These are phyloP conservation scores for Pangasius mekongensis DNA, from an alignment of 2,797 vertebrate species.

Conservation along the genomic window DNA sequence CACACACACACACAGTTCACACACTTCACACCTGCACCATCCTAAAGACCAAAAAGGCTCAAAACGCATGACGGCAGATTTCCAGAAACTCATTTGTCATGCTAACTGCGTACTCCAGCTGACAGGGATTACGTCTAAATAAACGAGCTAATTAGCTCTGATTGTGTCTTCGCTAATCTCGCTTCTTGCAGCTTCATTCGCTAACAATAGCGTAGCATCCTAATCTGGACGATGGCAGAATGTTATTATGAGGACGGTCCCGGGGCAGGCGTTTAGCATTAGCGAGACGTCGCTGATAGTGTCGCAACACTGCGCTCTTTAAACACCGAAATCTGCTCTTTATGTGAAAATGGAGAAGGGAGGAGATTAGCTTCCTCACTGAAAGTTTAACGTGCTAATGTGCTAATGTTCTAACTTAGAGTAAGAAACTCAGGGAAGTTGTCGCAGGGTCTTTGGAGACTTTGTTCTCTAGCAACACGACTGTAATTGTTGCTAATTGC, in stretches of 20 bases:
- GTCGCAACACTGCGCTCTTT: slow-evolving; percentile 3
- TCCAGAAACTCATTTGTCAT: slow-evolving; percentile 51
- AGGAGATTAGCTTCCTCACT: slow-evolving; percentile 43
- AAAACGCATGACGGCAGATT: slow-evolving; percentile 25
- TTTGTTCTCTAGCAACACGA: background rate
- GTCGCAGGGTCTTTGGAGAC: background rate
- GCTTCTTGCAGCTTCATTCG: slow-evolving; percentile 53
- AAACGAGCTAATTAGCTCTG: slow-evolving; percentile 64
- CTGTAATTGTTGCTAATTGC: background rate
- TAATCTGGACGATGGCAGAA: slow-evolving; percentile 59
- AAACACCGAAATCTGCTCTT: slow-evolving; percentile 40
- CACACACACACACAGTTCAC: background rate
- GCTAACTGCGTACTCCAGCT: slow-evolving; percentile 40
- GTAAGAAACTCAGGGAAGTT: slow-evolving; percentile 3
- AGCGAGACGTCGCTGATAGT: slow-evolving; percentile 26
- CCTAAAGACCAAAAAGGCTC: background rate
- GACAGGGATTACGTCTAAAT: slow-evolving; percentile 56
- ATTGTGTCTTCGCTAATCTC: slow-evolving; percentile 64
- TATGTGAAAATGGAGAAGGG: slow-evolving; percentile 20
- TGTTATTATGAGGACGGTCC: slow-evolving; percentile 56
- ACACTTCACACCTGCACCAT: background rate
- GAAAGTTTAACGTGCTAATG: slow-evolving; percentile 55
- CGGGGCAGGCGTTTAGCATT: slow-evolving; percentile 36
- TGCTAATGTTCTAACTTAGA: slow-evolving; percentile 33
- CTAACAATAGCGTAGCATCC: slow-evolving; percentile 54